Base-by-base conservation (phyloP, 2,113 vertebrate genomes). In the Heptranchias perlo region DNA sequence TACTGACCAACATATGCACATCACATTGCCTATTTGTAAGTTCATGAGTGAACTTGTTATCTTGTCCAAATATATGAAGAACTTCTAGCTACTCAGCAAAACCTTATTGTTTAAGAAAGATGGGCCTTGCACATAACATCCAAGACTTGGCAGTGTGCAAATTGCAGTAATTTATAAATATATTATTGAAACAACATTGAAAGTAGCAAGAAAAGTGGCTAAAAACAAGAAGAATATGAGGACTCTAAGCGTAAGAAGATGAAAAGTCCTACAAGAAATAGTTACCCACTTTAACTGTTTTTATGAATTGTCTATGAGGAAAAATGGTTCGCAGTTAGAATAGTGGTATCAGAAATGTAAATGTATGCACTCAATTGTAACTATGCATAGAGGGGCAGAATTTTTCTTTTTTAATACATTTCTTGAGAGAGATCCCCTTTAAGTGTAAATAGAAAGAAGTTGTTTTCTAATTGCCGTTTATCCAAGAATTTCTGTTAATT, bases 221-320 rank as follows among this genome's bases (percentile, higher is more conserved):
- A 69, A 69, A 65, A 69, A 47, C 62, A 44, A 67, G n/a, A 49
- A 69, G 64, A 69, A 73, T 61, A 91, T 18, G 23, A 95, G 94
- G 94, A 95, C 65, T 95, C 94, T 95, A 95, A 95, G 94, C 65
- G 49, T 73, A 91, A 91, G 93, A 94, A 94, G 65, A 69, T 73
- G 62, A 67, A 69, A 69, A 95, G 94, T 95, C 94, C 94, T 95
- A 4, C 23, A 95, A 95, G 14, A 65, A 67, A 69, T 35, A 69
- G 28, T 67, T 69, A 69, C 11, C 65, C 65, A 69, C 94, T 95
- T 95, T 69, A 69, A 16, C 4, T 25, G n/a, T 95, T 95, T 52
- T 44, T 52, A 65, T 47, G 47, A 65, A 65, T 94, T 47, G 18
- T 94, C 14, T 67, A 31, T 35, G 47, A 94, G 64, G 28, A 69